A percentile compares a stretch with the other conserved stretches of the same genome.
phyloP scores from a whole-genome alignment of 2,888 invertebrate species.

The Pristionchus mayeri region DNA sequence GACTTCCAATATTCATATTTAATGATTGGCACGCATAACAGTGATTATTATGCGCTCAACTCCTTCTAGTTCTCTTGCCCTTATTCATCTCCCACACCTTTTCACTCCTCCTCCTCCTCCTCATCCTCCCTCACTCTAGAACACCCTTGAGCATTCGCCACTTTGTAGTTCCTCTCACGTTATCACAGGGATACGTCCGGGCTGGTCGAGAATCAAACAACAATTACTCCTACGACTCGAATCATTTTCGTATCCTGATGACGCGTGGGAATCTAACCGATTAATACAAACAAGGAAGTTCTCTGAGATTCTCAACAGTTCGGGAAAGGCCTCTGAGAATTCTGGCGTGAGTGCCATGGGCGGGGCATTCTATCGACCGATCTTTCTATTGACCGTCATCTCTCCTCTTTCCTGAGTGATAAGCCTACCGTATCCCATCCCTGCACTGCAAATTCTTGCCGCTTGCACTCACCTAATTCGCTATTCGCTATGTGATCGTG shows the following conservation, averaged over 20 bases:
- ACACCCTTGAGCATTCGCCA: conserved; percentile 10
- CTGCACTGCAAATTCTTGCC: too few species aligned
- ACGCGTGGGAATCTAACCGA: neutral
- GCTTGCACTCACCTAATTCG: neutral
- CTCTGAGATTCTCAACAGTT: neutral
- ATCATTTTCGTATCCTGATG: neutral
- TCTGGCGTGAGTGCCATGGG: neutral
- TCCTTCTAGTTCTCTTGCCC: neutral
- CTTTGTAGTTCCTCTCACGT: neutral
- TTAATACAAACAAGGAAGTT: conserved; percentile 17
- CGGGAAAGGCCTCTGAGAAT: neutral
- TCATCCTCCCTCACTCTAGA: neutral
- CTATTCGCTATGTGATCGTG: too few species aligned
- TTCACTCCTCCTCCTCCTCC: neutral
- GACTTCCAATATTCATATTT: neutral
- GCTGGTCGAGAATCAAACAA: neutral
- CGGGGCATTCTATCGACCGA: neutral
- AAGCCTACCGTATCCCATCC: conserved; percentile 32
- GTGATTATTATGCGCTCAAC: conserved; percentile 6
- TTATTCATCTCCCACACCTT: neutral
- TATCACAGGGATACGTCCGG: neutral
- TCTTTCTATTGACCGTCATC: neutral
- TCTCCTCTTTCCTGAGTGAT: conserved; percentile 1
- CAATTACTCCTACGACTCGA: conserved; percentile 37
- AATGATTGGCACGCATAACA: neutral